Evolutionary conservation across 2,888 invertebrate genomes (phyloP), one percentile per base, ranked within the genome.

Genomic region (Pyrrhosoma nymphula): DNA sequence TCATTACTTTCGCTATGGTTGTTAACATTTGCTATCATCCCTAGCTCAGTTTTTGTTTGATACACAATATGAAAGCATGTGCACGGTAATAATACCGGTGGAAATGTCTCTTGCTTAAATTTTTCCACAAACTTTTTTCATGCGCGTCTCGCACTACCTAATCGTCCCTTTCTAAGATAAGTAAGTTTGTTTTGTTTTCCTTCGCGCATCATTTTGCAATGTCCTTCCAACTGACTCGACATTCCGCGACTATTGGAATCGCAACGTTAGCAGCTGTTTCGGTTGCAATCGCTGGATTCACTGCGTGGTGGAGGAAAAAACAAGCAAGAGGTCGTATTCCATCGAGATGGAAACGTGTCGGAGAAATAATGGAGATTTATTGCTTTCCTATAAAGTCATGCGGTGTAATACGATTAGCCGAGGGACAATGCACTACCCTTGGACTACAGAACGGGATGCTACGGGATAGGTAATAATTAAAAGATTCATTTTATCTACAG

Each of bases 301-400:
- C 95, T 63, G 82, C 95, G 47, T 95, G 95, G 95, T 95, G 82
- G 63, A 89, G n/a, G 75, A 90, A n/a, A 20, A 63, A 95, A 90
- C 90, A 88, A 88, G 14, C 35, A 26, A 63, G 56, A 56, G 88
- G 95, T 3, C 63, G 63, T 35, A 88, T 88, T 88, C 95, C 95
- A 18, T 35, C 39, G 23, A 82, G 63, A 56, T 95, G 95, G 95
- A 56, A 88, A 56, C 56, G 95, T 23, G 95, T 95, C 3, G 95
- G 95, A 35, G 91, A 88, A 95, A 95, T 95, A 23, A 69, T 95
- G 35, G 93, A 95, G 4, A 55, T 95, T 18, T 95, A 95, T 90
- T 95, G 95, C 39, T 95, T 88, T 56, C 95, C 95, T 0, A 95
- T 95, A 39, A 95, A 95, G 55, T 95, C 95, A 88, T 95, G 95